These are phyloP conservation scores for Eupithecia abbreviata DNA, from an alignment of 2,888 invertebrate genomes.

Conservation along the genomic window DNA sequence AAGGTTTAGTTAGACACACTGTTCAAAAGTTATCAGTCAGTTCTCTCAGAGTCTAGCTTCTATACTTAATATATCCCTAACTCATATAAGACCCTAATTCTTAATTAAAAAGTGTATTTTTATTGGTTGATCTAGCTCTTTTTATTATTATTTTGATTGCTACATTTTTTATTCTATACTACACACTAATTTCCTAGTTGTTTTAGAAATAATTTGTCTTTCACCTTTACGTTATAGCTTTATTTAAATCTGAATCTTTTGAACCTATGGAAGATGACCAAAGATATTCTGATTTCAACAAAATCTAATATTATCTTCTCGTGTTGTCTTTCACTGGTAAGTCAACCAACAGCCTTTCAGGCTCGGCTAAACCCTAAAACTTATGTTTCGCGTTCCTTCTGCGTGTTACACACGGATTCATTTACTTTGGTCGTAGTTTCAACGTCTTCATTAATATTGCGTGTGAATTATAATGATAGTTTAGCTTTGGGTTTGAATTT, in stretches of 20 bases:
- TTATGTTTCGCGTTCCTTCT: conserved; percentile 12
- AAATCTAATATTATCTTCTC: neutral
- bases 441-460: conserved; percentile 36
- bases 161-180: neutral
- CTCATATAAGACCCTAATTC: neutral
- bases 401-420: conserved; percentile 41
- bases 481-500: conserved; percentile 12
- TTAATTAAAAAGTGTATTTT: too few relatives aligned
- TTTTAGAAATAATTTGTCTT: neutral
- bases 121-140: too few relatives aligned
- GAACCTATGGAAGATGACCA: neutral
- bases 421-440: conserved; percentile 41
- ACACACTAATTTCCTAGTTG: neutral
- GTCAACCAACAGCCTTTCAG: neutral
- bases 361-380: neutral
- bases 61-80: neutral
- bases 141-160: neutral
- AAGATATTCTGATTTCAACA: neutral
- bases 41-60: neutral
- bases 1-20: too few relatives aligned
- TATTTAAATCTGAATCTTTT: neutral
- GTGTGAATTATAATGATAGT: conserved; percentile 24
- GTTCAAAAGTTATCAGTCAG: neutral
- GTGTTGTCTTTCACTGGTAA: neutral
- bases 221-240: neutral